Evolutionary conservation across 2,888 invertebrate genomes (phyloP).

Genomic region (Phaedon cochleariae): DNA sequence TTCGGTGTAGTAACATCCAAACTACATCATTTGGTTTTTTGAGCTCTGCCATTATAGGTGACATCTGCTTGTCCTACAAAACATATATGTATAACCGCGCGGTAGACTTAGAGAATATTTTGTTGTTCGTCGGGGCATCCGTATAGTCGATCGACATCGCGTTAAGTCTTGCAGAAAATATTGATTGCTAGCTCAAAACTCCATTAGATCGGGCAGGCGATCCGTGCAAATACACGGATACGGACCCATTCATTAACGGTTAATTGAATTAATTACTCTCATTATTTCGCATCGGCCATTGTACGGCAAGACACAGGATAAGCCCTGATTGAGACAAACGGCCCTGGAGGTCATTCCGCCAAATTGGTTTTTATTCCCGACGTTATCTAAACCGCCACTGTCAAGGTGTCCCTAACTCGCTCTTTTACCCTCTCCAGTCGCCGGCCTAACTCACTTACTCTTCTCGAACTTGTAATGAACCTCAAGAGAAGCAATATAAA

Average conservation of each 20-base stretch:
- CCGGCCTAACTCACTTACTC: conserved; percentile 37
- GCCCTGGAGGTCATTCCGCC: conserved; percentile 59
- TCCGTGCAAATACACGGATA: conserved; percentile 63
- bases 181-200: conserved; percentile 64
- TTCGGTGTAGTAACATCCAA: too few species aligned
- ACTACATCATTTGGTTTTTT: too few species aligned
- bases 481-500: conserved; percentile 16
- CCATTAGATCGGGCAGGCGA: conserved; percentile 61
- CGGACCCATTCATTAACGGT: conserved; percentile 65
- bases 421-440: conserved; percentile 7
- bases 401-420: conserved; percentile 49
- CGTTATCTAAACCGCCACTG: conserved; percentile 50
- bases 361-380: conserved; percentile 61
- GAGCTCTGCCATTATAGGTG: too few species aligned
- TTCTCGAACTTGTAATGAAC: conserved; percentile 37
- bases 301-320: conserved; percentile 59
- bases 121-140: neutral
- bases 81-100: too few species aligned
- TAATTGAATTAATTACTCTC: conserved; percentile 67
- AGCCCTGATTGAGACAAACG: conserved; percentile 64
- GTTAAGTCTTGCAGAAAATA: conserved; percentile 54
- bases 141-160: neutral
- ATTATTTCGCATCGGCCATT: conserved; percentile 63
- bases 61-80: too few species aligned
- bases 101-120: too few species aligned